Base-by-base conservation (phyloP, 2,797 vertebrate species). In the Sebastes flavidus region DNA sequence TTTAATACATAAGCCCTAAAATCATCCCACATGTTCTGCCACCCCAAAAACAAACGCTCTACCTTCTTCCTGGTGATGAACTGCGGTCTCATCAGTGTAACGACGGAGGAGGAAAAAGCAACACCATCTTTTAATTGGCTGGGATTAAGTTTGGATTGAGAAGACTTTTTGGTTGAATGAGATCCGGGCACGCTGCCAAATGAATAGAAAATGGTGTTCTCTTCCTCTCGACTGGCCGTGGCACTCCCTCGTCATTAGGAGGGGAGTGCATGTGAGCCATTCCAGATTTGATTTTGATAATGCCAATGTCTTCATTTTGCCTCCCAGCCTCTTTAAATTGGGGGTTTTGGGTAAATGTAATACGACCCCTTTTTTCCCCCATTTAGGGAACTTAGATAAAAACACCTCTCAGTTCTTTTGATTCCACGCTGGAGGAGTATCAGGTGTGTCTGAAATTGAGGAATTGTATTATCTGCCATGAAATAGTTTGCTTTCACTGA, bases 201-300 rank as follows among this genome's bases (percentile, higher is more conserved):
- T 96, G 96, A 98, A 98, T 95, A 96, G 96, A 96, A 97, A 97
- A 97, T 95, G 84, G 91, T 86, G 82, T 96, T 98, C 96, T 97
- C 95, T 97, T 97, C 96, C 95, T 95, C 95, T 97, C 95, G 93
- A 96, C 96, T 96, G 96, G 96, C 95, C 96, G 94, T 94, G 95
- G 95, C 96, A 95, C 96, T 94, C 89, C 85, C 89, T 97, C 96
- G 91, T 98, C 97, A 98, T 98, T 98, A 96, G 95, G 91, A 95
- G 94, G 77, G 95, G 74, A 97, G 96, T 96, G 95, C 95, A 94
- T 96, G 96, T 94, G 94, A 97, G 96, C 95, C 93, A 82, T 90
- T 86, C 94, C 95, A 96, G 96, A 98, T 97, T 97, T 96, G 95
- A 97, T 97, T 97, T 98, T 97, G 97, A 97, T 97, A 98, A 97